Evolutionary conservation across 2,888 invertebrate species (phyloP), one percentile per base, ranked within the genome.

Genomic region (Cordilura impudica): DNA sequence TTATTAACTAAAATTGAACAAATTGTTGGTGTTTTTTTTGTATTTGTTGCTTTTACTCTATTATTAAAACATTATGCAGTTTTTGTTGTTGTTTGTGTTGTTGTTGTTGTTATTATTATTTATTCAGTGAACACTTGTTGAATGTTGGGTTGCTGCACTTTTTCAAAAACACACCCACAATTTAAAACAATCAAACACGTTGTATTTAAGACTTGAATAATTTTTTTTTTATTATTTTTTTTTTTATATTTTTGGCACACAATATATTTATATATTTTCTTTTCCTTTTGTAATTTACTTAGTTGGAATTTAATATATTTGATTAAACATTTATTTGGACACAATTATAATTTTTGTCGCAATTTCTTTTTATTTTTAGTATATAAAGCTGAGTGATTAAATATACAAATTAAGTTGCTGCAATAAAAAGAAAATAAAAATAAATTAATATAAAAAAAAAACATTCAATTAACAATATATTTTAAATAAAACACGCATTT

Each of bases 1-100:
- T 75, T 70, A n/a, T 29, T 14, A 66, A 29, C 21, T 31, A 67
- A 53, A 43, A 23, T 60, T 43, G 6, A 45, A 74, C 29, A 29
- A 29, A 43, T 60, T 73, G 43, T 23, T 39, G 35, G 4, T n/a
- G n/a, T 4, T 39, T 39, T n/a, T 39, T 39, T 39, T 39, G 35
- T 39, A n/a, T 3, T 39, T 39, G n/a, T 39, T n/a, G 35, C 12
- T 35, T 8, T 29, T 8, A 29, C 29, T 29, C 4, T 35, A 12
- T 35, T 39, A n/a, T 39, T n/a, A 39, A 39, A 39, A 39, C 35
- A 39, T 39, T 39, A n/a, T 39, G n/a, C 2, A 39, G n/a, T n/a
- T 26, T 26, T n/a, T 39, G 35, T 6, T 31, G 10, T 31, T 31
- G 31, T 31, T n/a, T 4, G 26, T 35, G 12, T 12, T 35, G 35